Evolutionary conservation across 1,140 invertebrate genomes (phyloP), one percentile per base, ranked within the genome.

Genomic region (Pogonus chalceus): DNA sequence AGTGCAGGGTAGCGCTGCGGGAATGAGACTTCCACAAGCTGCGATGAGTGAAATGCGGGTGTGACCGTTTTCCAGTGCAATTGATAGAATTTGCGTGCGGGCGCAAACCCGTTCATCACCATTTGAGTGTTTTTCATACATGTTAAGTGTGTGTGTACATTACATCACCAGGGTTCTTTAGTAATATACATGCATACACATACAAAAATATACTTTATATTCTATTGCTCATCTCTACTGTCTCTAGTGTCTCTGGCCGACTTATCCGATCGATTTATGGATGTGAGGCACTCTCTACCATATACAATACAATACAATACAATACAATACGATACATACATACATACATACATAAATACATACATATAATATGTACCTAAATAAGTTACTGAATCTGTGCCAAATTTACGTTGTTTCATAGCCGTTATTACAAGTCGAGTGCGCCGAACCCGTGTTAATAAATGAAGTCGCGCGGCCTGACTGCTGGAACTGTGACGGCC

Each of bases 1-100:
- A 51, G 59, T 48, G 23, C 53, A 51, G 14, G 20, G 54, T 18
- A 56, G 60, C 43, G 66, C 66, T 55, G 60, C 60, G n/a, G 65
- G 65, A 43, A 68, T 72, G 56, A 77, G 83, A 60, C 76, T 86
- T 52, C 83, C 84, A 31, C 84, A 86, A 64, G 82, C 84, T 21
- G 81, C 84, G 14, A 87, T 88, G 71, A 84, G 81, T 51, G 86
- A 88, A 72, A 89, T 88, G 85, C 79, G 86, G 61, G 86, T 88
- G 81, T 89, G 86, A 89, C 84, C 80, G 72, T 56, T n/a, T n/a
- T n/a, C n/a, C n/a, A n/a, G n/a, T n/a, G n/a, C n/a, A n/a, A n/a
- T n/a, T n/a, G n/a, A n/a, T n/a, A n/a, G n/a, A n/a, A n/a, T n/a
- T n/a, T n/a, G n/a, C n/a, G n/a, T n/a, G 18, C 37, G 18, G 37